Conservation (phyloP, 2,113 vertebrate species). For the Clarias magur region DNA sequence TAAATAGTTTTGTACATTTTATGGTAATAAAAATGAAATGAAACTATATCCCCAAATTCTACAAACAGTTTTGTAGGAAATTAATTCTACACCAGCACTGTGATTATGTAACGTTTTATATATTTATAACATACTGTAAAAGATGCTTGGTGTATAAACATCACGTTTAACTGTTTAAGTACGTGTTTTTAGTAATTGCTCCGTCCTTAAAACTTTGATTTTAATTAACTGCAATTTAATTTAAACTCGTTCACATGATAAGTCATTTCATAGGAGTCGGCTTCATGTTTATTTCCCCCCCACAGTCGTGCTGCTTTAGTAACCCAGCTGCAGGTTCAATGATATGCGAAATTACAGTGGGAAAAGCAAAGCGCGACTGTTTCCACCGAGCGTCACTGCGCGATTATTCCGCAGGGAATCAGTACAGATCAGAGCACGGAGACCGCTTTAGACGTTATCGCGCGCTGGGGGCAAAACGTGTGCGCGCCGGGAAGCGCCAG, state of each 20-base stretch:
- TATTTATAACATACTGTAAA: not conserved
- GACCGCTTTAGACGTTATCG: conserved; percentile 35
- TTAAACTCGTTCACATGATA: not conserved
- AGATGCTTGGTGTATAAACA: not conserved
- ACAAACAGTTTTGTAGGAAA: not conserved
- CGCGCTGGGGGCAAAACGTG: conserved; percentile 52
- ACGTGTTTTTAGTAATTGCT: not conserved
- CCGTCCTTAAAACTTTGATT: not conserved
- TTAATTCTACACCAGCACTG: not conserved
- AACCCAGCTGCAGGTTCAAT: conserved; percentile 19
- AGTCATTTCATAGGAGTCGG: not conserved
- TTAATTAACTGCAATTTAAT: not conserved
- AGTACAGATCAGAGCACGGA: conserved; percentile 67
- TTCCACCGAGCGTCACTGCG: conserved; percentile 50
- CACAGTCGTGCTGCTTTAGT: not conserved
- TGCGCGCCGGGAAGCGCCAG: conserved; percentile 50
- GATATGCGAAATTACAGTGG: conserved; percentile 26
- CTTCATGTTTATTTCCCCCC: not conserved
- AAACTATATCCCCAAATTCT: not conserved
- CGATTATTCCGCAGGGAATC: conserved; percentile 64
- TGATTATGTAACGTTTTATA: not conserved
- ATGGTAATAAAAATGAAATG: not conserved
- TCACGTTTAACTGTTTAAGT: not conserved
- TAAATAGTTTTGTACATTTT: not conserved
- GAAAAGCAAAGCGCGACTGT: conserved; percentile 37